phyloP scores from a whole-genome alignment of 2,113 vertebrate species.

The Procavia capensis region DNA sequence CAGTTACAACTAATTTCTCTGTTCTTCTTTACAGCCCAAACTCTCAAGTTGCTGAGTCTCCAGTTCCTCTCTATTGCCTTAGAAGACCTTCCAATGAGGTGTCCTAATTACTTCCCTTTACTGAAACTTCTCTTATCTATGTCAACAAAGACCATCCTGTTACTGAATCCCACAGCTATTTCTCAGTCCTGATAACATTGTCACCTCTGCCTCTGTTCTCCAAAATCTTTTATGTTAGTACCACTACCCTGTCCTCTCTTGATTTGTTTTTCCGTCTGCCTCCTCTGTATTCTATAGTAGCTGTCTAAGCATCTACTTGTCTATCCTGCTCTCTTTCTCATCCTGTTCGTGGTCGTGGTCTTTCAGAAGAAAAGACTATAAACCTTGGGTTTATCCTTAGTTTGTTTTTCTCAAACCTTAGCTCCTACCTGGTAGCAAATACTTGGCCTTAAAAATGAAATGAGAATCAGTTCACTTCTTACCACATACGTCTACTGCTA shows the following conservation, averaged over 20 bases:
- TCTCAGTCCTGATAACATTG: neutral
- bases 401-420: neutral
- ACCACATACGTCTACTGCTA: neutral
- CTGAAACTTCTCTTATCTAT: neutral
- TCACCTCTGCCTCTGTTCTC: neutral
- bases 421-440: neutral
- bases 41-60: neutral
- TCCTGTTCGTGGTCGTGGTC: fast-evolving
- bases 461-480: neutral
- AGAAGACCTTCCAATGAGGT: neutral
- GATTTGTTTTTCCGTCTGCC: neutral
- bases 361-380: neutral
- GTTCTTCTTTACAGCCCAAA: neutral
- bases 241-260: neutral
- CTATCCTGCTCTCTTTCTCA: neutral
- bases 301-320: neutral
- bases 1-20: neutral
- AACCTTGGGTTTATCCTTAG: neutral
- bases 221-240: neutral
- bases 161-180: neutral
- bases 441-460: neutral
- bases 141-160: neutral
- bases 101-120: neutral
- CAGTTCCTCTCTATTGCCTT: neutral
- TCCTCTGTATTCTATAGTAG: neutral